phyloP scores from a whole-genome alignment of 2,888 invertebrate species.

The Synanthedon vespiformis region DNA sequence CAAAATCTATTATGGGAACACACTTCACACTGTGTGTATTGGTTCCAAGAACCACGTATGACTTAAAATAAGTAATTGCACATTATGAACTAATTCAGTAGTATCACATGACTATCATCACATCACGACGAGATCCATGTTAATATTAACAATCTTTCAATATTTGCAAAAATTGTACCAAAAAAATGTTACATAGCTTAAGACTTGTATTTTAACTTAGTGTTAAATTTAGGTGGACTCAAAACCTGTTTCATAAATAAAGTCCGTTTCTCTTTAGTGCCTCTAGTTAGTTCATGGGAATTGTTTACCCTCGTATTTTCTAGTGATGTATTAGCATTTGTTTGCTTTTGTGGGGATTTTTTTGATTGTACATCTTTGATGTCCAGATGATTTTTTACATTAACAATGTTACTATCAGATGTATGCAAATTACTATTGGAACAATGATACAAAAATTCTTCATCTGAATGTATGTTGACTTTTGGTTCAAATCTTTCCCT shows the following conservation, averaged over 20 bases:
- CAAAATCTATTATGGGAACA: too few species aligned
- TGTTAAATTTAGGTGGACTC: constrained; percentile 68
- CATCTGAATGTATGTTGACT: constrained; percentile 48
- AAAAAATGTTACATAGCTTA: constrained; percentile 10
- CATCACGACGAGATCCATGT: constrained; percentile 40
- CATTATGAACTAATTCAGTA: constrained; percentile 2
- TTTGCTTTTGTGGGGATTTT: constrained; percentile 17
- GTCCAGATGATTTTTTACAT: constrained; percentile 27
- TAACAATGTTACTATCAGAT: constrained; percentile 30
- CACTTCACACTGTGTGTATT: too few species aligned
- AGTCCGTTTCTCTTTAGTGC: constrained; percentile 57
- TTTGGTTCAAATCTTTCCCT: constrained; percentile 71
- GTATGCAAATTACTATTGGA: constrained; percentile 36
- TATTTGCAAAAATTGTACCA: constrained; percentile 5
- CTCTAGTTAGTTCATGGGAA: neutral
- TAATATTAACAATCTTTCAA: constrained; percentile 10
- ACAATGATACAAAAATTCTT: constrained; percentile 54
- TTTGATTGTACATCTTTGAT: constrained; percentile 13
- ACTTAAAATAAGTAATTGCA: too few species aligned
- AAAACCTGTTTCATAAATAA: constrained; percentile 71
- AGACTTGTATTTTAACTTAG: constrained; percentile 50
- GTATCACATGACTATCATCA: constrained; percentile 30
- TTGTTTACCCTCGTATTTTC: constrained; percentile 3
- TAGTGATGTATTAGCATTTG: constrained; percentile 12
- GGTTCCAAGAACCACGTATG: too few species aligned